phyloP scores from a whole-genome alignment of 2,113 vertebrate genomes.

The Anoura caudifer region DNA sequence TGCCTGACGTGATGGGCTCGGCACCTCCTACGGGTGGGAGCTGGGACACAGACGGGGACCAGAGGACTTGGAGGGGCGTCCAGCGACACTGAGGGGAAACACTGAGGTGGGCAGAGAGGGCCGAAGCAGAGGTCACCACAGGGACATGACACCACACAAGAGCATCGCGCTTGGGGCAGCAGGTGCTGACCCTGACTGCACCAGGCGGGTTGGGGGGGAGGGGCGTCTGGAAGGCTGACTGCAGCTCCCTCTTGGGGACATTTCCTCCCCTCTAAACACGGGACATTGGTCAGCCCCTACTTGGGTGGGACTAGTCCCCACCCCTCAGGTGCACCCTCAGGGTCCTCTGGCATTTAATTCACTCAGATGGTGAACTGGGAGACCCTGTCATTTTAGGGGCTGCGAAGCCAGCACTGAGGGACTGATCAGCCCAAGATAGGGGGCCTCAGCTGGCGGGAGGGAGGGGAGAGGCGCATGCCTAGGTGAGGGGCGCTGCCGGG shows the following conservation, averaged over 20 bases:
- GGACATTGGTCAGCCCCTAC: neutral
- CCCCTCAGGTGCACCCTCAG: neutral
- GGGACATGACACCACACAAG: neutral
- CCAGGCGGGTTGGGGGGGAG: neutral
- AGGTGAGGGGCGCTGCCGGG: neutral
- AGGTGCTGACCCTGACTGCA: neutral
- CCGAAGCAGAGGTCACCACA: neutral
- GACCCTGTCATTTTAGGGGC: neutral
- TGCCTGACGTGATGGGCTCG: neutral
- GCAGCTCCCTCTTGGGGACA: neutral
- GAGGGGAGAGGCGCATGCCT: neutral
- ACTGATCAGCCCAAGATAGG: neutral
- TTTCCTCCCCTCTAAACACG: neutral
- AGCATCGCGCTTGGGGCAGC: neutral
- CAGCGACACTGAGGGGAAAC: neutral
- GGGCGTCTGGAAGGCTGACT: neutral
- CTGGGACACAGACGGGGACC: neutral
- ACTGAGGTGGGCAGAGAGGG: neutral
- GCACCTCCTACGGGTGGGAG: neutral
- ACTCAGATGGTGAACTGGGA: neutral
- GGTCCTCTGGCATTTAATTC: neutral
- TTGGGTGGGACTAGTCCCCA: neutral
- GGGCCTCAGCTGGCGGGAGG: neutral
- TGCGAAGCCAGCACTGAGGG: neutral
- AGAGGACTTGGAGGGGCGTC: neutral